Evolutionary conservation across 2,113 vertebrate genomes (phyloP), one percentile per base, ranked within the genome.

Genomic region (Heterotis niloticus): DNA sequence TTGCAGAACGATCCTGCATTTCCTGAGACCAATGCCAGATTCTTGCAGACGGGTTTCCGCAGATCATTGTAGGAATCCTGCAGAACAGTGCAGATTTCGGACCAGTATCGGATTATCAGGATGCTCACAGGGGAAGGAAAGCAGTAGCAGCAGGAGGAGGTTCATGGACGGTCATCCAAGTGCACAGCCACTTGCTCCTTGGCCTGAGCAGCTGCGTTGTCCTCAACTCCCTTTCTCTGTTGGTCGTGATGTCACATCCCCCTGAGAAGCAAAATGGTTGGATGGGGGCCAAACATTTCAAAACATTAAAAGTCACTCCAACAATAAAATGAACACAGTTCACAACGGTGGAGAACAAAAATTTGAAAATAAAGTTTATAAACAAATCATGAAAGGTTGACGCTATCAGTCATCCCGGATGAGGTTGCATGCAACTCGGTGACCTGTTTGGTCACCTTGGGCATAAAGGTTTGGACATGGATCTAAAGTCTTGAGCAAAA

Each of bases 241-340:
- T 82, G 9, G 87, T 74, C 85, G 82, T 90, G 89, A 89, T 81
- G 64, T 90, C 88, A 90, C 84, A 57, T 89, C 89, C 88, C 82
- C 78, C 60, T 7, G 78, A 34, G 78, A 78, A 86, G 72, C 79
- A 70, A 84, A 87, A 86, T 10, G 71, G 79, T 75, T 86, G 71
- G 79, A 85, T 76, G 44, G 64, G 80, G 67, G 81, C 69, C 78
- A 70, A 51, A 70, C 28, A n/a, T 51, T 18, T 77, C 64, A 51
- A n/a, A 54, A 28, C 24, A 67, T 51, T 2, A 62, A 20, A 20
- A 20, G 59, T 14, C 51, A 28, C 20, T 56, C 44, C 24, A 23
- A 57, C 56, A 26, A 57, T 24, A 16, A 54, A 56, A 18, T 74
- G 54, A 54, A 59, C 16, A 1, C 23, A 59, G 51, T 18, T 10